Base-by-base conservation (phyloP, 1,140 invertebrate genomes). In the Telenomus remus region DNA sequence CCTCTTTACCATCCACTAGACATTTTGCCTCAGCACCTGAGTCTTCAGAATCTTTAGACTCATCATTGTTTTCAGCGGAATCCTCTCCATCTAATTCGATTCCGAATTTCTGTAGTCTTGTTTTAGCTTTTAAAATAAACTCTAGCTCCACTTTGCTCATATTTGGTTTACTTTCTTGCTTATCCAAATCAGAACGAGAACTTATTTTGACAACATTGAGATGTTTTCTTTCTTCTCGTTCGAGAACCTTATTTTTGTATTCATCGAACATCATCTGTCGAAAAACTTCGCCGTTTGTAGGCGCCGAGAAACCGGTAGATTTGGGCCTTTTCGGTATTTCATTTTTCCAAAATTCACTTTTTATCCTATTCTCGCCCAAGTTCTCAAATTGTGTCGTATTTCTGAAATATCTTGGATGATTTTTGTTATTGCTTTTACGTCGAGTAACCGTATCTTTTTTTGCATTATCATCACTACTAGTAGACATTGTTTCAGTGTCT, bases 201-300 rank as follows among this genome's bases (percentile, higher is more conserved):
- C 83, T 90, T 49, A 95, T 91, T 87, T 94, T 94, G 12, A 96
- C 92, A 11, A 95, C 89, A 84, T 94, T 95, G 27, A 93, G 91
- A 48, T 93, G 91, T 55, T 92, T 93, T 27, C 94, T 89, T 80
- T 95, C 91, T 72, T 93, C 91, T n/a, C 94, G 89, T 84, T 94
- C 93, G 0, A 92, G 90, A 51, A 95, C 91, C 87, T 95, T 93
- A 78, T 90, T 88, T 82, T 94, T 91, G 84, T 95, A 96, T 84
- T 96, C 95, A 65, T 93, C 90, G 81, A 94, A 95, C 94, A 96
- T 95, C 81, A 91, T 89, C 66, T 92, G 91, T 7, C 93, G 89
- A 80, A 95, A 91, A 37, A 90, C 89, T 84, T 95, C 94, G 14
- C 90, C 88, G 64, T 89, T 88, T 35, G 85, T 89, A 47, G 88